Evolutionary conservation across 2,888 invertebrate species (phyloP).

Genomic region (Encarsia formosa): DNA sequence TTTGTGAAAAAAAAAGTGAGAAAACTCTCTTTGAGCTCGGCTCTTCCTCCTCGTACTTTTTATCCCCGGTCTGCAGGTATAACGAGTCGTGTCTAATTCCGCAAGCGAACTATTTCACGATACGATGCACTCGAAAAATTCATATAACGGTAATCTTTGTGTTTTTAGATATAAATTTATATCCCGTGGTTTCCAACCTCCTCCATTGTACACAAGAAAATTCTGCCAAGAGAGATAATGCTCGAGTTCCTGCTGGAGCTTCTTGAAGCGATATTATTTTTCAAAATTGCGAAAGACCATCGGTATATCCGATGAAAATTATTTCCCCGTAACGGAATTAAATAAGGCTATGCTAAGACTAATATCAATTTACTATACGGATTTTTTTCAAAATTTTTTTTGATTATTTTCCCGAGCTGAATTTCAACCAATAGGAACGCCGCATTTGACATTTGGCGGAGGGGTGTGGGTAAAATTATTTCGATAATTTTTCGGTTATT

Average conservation of each 20-base stretch:
- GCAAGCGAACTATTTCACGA: slow-evolving; percentile 18
- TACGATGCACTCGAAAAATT: slow-evolving; percentile 17
- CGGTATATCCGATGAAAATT: slow-evolving; percentile 4
- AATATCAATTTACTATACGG: neutral
- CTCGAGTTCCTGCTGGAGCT: slow-evolving; percentile 7
- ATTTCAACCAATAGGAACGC: too few species aligned
- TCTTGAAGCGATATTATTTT: slow-evolving; percentile 1
- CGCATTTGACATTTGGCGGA: too few species aligned
- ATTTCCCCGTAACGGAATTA: slow-evolving; percentile 13
- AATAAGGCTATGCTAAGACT: slow-evolving; percentile 4
- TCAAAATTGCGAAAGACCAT: neutral
- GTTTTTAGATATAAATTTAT: slow-evolving; percentile 17
- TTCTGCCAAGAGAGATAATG: slow-evolving; percentile 7
- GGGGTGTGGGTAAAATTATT: too few species aligned
- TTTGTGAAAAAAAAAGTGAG: too few species aligned
- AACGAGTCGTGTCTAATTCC: slow-evolving; percentile 19
- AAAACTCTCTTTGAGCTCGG: too few species aligned
- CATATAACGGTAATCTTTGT: slow-evolving; percentile 19
- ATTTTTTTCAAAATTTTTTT: too few species aligned
- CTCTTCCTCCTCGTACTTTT: too few species aligned
- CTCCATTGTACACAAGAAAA: slow-evolving; percentile 8
- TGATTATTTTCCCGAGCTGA: too few species aligned
- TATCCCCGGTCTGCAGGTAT: neutral
- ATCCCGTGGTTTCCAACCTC: neutral
- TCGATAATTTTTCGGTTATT: too few species aligned